Conservation (phyloP, 2,113 vertebrate genomes). For the Nipponia nippon region DNA sequence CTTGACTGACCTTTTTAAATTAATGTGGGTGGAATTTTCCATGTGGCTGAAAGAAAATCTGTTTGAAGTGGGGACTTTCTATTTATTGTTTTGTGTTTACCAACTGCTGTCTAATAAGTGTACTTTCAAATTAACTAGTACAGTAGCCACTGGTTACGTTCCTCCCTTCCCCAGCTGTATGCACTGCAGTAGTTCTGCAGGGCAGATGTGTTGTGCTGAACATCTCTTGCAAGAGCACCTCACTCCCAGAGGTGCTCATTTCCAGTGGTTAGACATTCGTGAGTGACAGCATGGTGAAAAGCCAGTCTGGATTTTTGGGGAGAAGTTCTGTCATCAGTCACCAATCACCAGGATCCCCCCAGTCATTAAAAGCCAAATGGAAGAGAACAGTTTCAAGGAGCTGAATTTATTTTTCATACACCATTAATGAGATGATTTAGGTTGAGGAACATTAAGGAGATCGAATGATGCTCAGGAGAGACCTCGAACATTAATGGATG, state of each 20-base stretch:
- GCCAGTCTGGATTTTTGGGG: background rate
- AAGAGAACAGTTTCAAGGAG: background rate
- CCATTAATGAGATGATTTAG: background rate
- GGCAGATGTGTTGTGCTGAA: slow-evolving; percentile 1
- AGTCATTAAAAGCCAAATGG: background rate
- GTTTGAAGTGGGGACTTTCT: background rate
- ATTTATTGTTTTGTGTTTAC: background rate
- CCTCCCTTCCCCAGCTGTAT: background rate
- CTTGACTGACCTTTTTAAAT: background rate
- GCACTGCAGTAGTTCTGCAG: background rate
- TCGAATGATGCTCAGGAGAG: slow-evolving; percentile 33
- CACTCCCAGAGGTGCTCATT: background rate
- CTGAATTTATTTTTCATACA: background rate
- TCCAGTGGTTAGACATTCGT: background rate
- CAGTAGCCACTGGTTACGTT: background rate
- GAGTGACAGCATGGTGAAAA: slow-evolving; percentile 24
- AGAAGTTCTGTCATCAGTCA: slow-evolving; percentile 33
- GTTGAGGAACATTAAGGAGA: background rate
- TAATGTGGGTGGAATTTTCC: background rate
- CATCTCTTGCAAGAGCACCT: background rate
- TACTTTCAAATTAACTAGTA: background rate
- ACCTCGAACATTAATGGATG: background rate
- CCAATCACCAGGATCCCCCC: background rate
- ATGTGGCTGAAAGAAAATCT: background rate
- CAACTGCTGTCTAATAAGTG: background rate